Conservation (phyloP, 1,140 invertebrate species). For the Protaetia brevitarsis region DNA sequence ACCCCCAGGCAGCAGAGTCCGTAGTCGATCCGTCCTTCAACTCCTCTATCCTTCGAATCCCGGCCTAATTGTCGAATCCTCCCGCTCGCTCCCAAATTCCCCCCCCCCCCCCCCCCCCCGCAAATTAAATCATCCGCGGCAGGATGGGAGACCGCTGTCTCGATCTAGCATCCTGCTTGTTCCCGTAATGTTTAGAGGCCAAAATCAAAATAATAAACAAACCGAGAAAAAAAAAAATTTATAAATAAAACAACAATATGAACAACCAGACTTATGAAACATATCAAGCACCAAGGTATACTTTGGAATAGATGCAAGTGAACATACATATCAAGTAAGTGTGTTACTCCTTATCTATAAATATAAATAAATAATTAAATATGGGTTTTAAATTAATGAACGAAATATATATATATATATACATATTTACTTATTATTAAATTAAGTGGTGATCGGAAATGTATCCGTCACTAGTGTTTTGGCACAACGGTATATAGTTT, state of each 20-base stretch:
- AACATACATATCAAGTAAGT: slow-evolving; percentile 34
- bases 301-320: slow-evolving; percentile 28
- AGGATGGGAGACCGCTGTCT: slow-evolving; percentile 28
- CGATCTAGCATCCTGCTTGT: background rate
- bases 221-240: slow-evolving; percentile 23
- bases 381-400: background rate
- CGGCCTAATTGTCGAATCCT: no score
- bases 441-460: background rate
- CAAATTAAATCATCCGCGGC: background rate
- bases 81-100: no score
- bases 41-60: background rate
- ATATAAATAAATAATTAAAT: slow-evolving; percentile 1
- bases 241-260: no score
- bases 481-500: slow-evolving; percentile 2
- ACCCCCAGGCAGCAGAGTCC: slow-evolving; percentile 46
- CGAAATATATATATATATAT: no score
- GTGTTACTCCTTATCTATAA: slow-evolving; percentile 1
- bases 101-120: no score
- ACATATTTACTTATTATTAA: no score
- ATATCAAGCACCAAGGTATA: slow-evolving; percentile 40
- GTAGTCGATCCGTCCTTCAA: slow-evolving; percentile 43
- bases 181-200: no score
- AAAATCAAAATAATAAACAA: background rate
- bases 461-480: background rate
- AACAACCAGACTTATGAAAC: slow-evolving; percentile 41